phyloP scores from a whole-genome alignment of 2,888 invertebrate genomes.

The Macropis europaea region DNA sequence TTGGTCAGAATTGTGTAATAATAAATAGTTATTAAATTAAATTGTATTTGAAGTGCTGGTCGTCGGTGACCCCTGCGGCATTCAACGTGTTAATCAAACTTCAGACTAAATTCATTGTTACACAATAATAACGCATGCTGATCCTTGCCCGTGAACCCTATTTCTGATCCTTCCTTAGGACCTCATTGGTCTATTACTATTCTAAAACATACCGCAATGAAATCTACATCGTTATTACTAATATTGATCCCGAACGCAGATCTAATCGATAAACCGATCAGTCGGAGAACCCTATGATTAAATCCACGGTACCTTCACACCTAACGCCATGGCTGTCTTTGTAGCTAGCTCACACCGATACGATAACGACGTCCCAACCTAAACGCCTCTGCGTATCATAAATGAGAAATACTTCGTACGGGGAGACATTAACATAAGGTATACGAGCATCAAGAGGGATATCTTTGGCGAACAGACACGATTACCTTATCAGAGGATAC shows the following conservation, averaged over 20 bases:
- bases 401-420: slow-evolving; percentile 35
- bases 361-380: slow-evolving; percentile 65
- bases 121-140: too few species aligned
- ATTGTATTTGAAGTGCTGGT: too few species aligned
- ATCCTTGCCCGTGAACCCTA: too few species aligned
- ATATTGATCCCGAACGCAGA: slow-evolving; percentile 2
- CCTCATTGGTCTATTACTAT: too few species aligned
- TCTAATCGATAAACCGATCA: slow-evolving; percentile 41
- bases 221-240: too few species aligned
- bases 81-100: too few species aligned
- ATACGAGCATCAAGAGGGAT: slow-evolving; percentile 45
- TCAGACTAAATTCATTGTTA: too few species aligned
- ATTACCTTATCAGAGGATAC: slow-evolving; percentile 46
- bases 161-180: too few species aligned
- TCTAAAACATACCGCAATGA: too few species aligned
- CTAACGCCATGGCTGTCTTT: slow-evolving; percentile 43
- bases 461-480: slow-evolving; percentile 26
- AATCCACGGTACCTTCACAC: slow-evolving; percentile 26
- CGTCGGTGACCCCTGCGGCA: too few species aligned
- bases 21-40: too few species aligned
- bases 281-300: slow-evolving; percentile 2
- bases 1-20: too few species aligned
- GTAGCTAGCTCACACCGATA: slow-evolving; percentile 57
- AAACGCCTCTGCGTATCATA: slow-evolving; percentile 49
- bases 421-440: slow-evolving; percentile 45